phyloP scores from a whole-genome alignment of 2,888 invertebrate genomes.

The Hydropsyche betteni region DNA sequence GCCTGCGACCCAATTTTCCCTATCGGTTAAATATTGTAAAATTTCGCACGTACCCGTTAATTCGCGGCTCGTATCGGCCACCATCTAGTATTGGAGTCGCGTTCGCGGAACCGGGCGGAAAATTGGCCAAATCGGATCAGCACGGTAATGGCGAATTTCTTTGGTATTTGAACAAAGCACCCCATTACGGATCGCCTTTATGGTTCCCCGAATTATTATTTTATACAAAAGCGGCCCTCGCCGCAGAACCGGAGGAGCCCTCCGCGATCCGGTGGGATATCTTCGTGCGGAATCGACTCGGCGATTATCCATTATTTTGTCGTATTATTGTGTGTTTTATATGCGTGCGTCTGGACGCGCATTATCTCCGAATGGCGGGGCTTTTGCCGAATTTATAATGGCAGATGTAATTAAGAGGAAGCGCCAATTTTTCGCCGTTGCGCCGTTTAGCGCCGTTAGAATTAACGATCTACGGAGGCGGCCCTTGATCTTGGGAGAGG shows the following conservation, averaged over 20 bases:
- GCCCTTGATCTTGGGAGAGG: constrained; percentile 1
- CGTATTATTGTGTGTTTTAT: neutral
- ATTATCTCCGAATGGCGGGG: neutral
- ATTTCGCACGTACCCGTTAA: too few species aligned
- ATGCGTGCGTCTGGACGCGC: neutral
- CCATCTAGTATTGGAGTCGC: constrained; percentile 13
- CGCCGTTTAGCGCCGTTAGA: constrained; percentile 8
- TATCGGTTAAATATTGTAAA: too few species aligned
- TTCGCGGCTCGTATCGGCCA: too few species aligned
- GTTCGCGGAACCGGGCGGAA: constrained; percentile 22
- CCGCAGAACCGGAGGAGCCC: neutral
- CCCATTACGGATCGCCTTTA: constrained; percentile 15
- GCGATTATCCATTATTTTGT: neutral
- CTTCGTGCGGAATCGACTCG: neutral
- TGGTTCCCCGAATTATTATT: neutral
- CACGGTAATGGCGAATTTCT: constrained; percentile 32
- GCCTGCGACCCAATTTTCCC: too few species aligned
- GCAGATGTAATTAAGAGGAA: constrained; percentile 9
- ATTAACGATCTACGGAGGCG: constrained; percentile 5
- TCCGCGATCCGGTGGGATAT: too few species aligned
- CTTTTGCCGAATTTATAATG: constrained; percentile 14
- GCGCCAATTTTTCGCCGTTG: constrained; percentile 23
- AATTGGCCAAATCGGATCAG: constrained; percentile 35
- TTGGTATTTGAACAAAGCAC: constrained; percentile 31
- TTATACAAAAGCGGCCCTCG: neutral